Evolutionary conservation across 2,888 invertebrate genomes (phyloP).

Genomic region (Escarpia spicata): DNA sequence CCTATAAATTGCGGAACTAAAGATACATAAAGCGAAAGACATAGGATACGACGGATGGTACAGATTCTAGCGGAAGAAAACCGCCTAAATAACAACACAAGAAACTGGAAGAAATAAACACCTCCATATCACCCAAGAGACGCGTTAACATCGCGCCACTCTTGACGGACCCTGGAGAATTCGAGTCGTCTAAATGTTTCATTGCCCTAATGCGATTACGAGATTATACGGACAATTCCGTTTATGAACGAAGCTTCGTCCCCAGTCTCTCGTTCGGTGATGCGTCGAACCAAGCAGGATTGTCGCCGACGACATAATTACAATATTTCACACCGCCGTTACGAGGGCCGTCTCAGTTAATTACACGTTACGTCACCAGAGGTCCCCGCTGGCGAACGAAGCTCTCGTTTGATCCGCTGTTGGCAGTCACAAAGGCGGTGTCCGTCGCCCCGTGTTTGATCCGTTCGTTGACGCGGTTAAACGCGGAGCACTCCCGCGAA

Average conservation of each 20-base stretch:
- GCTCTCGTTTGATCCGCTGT: not conserved
- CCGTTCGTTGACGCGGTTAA: not conserved
- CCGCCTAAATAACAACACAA: not conserved
- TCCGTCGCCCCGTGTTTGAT: not conserved
- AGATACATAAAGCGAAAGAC: too few species aligned
- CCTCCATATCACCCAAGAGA: not conserved
- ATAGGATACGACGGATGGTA: too few species aligned
- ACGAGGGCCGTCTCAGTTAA: not conserved
- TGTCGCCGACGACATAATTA: not conserved
- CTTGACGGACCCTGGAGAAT: not conserved
- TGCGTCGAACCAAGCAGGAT: not conserved
- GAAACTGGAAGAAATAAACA: not conserved
- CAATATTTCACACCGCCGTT: not conserved
- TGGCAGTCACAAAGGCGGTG: not conserved
- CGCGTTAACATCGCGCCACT: not conserved
- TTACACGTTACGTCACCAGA: not conserved
- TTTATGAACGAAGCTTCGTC: not conserved
- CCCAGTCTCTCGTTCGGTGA: not conserved
- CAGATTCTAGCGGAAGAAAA: too few species aligned
- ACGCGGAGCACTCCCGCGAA: not conserved
- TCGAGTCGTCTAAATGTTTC: not conserved
- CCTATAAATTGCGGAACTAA: too few species aligned
- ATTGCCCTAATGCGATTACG: not conserved
- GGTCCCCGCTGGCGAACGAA: not conserved
- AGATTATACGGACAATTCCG: not conserved